Conservation (phyloP, 2,113 vertebrate genomes). For the Eubucco bourcierii region DNA sequence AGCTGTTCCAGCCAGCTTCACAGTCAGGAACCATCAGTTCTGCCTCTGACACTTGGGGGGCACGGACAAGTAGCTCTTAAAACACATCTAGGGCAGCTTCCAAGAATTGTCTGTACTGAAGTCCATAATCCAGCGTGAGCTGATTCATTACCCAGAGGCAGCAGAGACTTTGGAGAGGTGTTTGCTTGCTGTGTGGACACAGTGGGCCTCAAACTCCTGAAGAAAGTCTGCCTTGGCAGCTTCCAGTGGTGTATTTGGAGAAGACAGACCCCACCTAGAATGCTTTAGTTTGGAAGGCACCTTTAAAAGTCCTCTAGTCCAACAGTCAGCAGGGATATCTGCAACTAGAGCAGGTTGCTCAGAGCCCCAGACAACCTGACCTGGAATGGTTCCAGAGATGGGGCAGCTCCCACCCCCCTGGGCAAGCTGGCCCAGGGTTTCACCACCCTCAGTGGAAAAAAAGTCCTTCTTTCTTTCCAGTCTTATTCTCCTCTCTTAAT, state of each 20-base stretch:
- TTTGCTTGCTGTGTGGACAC: background rate
- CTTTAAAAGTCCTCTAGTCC: too few species aligned
- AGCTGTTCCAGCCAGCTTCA: background rate
- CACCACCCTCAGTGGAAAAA: too few species aligned
- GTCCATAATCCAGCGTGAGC: background rate
- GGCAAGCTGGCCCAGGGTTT: too few species aligned
- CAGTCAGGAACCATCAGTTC: background rate
- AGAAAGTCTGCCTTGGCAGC: background rate
- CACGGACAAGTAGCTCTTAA: slow-evolving; percentile 16
- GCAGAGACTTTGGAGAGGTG: background rate
- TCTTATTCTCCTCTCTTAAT: too few species aligned
- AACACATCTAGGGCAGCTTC: slow-evolving; percentile 16
- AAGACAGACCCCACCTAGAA: background rate
- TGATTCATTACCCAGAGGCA: background rate
- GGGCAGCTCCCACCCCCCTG: too few species aligned
- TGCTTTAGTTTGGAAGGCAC: too few species aligned
- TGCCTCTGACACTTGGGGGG: slow-evolving; percentile 1
- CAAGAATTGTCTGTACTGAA: background rate
- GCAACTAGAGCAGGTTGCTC: too few species aligned
- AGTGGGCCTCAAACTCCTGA: background rate
- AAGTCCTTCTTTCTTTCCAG: too few species aligned
- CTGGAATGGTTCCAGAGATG: too few species aligned
- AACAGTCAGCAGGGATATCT: too few species aligned
- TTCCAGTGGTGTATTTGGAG: accelerated
- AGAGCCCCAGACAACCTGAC: too few species aligned